Conservation (phyloP, 2,797 vertebrate species). For the Gouania willdenowi region DNA sequence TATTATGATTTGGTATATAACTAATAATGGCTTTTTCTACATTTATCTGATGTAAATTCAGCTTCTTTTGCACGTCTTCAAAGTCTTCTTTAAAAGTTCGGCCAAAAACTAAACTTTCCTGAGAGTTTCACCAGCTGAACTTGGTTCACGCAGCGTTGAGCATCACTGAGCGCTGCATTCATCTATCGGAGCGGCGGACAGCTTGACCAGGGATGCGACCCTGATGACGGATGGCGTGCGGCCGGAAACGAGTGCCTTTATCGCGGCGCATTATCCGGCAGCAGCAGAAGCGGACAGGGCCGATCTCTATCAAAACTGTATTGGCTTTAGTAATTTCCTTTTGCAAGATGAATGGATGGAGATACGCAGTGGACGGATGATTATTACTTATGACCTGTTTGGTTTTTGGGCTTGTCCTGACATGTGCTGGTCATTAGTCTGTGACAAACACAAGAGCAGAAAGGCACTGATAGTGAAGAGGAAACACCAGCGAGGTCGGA, state of each 20-base stretch:
- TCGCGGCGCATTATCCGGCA: conserved; percentile 59
- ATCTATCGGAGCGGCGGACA: conserved; percentile 42
- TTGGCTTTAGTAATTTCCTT: conserved; percentile 77
- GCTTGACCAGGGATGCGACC: conserved; percentile 52
- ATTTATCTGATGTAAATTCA: no score
- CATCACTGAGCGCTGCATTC: conserved; percentile 6
- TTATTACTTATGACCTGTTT: conserved; percentile 73
- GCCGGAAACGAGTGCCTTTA: conserved; percentile 66
- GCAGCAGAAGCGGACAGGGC: conserved; percentile 51
- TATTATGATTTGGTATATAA: no score
- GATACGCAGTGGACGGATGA: conserved; percentile 46
- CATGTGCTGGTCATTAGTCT: conserved; percentile 43
- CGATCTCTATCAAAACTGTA: conserved; percentile 72
- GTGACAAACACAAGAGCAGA: no score
- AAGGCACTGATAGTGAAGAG: no score
- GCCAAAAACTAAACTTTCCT: no score
- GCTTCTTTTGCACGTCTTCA: no score
- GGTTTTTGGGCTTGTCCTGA: conserved; percentile 37
- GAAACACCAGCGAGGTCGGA: no score
- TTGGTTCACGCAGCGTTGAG: no score
- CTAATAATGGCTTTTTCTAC: no score
- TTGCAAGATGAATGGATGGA: conserved; percentile 69
- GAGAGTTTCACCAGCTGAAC: no score
- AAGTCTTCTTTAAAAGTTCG: no score
- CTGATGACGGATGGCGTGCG: conserved; percentile 52